phyloP scores from a whole-genome alignment of 2,113 vertebrate genomes.

The Myiozetetes cayanensis region DNA sequence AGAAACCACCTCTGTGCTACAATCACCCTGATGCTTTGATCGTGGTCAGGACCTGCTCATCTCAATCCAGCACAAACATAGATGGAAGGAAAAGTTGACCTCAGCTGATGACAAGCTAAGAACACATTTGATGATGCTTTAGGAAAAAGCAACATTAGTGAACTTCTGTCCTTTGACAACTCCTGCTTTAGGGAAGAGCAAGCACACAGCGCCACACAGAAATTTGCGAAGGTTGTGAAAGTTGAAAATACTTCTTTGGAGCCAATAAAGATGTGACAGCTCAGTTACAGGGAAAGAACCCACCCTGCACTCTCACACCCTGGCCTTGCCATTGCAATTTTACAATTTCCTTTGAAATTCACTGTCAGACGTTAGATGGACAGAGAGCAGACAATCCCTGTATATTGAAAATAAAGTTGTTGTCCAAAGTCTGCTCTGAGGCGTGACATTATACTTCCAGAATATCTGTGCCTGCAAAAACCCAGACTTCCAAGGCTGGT shows the following conservation, averaged over 20 bases:
- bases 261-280: neutral
- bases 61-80: neutral
- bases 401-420: neutral
- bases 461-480: neutral
- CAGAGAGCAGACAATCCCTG: neutral
- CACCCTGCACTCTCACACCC: neutral
- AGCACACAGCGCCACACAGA: neutral
- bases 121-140: neutral
- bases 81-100: constrained; percentile 3
- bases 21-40: neutral
- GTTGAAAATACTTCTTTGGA: neutral
- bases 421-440: neutral
- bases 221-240: neutral
- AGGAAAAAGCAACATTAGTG: neutral
- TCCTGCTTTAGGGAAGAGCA: neutral
- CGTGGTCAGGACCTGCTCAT: neutral
- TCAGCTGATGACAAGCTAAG: neutral
- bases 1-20: neutral
- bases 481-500: neutral
- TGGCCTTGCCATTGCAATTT: neutral
- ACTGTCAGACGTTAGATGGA: neutral
- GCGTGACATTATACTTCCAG: neutral
- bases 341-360: neutral
- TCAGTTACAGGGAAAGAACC: neutral
- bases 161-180: neutral